Percentiles rank a stretch among this genome's conserved stretches.
These are phyloP conservation scores for Myotis vivesi DNA, from an alignment of 2,797 vertebrate genomes.

Conservation along the genomic window DNA sequence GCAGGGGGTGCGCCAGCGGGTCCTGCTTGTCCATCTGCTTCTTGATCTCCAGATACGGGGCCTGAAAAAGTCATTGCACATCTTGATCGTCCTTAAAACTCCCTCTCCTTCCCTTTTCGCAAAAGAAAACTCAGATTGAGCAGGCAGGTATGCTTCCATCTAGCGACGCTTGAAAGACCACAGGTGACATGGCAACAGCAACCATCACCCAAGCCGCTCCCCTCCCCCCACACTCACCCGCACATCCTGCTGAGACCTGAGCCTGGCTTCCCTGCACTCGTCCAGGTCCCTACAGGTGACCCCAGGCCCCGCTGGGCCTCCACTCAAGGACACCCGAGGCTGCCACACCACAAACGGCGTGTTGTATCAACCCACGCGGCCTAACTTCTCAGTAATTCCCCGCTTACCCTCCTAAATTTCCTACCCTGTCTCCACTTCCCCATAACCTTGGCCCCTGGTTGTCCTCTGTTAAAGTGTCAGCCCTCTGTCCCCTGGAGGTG, in stretches of 20 bases:
- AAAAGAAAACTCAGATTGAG: conserved; percentile 49
- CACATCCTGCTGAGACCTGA: neutral
- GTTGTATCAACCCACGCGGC: neutral
- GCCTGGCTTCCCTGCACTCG: neutral
- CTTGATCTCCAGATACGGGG: conserved; percentile 94
- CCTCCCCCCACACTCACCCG: neutral
- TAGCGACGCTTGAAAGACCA: neutral
- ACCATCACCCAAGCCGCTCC: conserved; percentile 6
- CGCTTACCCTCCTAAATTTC: neutral
- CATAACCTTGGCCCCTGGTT: neutral
- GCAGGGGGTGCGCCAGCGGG: conserved; percentile 91
- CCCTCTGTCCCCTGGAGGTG: neutral
- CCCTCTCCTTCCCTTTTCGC: neutral
- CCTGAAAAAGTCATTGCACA: conserved; percentile 82
- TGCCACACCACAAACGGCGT: neutral
- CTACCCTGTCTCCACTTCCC: neutral
- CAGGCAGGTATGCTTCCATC: conserved; percentile 3
- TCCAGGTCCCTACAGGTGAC: neutral
- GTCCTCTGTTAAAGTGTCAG: neutral
- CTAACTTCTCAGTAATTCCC: neutral
- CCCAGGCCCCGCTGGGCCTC: neutral
- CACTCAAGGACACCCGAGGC: neutral
- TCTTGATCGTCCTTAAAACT: conserved; percentile 63
- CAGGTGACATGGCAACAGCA: conserved; percentile 27
- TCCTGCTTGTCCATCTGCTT: conserved; percentile 96